Conservation (phyloP, 2,888 invertebrate species). For the Lepidochrysops patricia region DNA sequence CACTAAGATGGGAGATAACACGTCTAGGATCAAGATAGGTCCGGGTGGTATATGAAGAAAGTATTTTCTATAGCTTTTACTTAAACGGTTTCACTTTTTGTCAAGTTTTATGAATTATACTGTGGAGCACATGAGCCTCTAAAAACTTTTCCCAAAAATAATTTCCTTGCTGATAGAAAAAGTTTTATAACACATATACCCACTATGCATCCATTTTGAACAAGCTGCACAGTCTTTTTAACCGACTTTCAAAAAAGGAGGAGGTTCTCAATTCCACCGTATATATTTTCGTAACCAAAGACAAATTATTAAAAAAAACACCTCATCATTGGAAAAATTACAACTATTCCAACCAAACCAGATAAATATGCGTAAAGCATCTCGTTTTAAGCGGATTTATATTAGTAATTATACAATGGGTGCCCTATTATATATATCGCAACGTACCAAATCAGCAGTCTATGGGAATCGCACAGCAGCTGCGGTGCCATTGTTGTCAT, state of each 20-base stretch:
- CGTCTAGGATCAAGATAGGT: not conserved
- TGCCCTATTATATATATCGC: not conserved
- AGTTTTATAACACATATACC: too few species aligned
- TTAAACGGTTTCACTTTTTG: not conserved
- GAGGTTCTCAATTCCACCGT: too few species aligned
- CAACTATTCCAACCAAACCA: not conserved
- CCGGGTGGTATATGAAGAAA: not conserved
- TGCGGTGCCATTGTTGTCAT: not conserved
- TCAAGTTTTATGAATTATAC: too few species aligned
- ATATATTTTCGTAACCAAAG: too few species aligned
- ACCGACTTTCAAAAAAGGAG: too few species aligned
- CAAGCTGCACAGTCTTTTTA: too few species aligned
- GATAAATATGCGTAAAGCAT: not conserved
- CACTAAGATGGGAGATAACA: not conserved
- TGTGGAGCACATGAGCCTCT: too few species aligned
- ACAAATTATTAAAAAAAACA: too few species aligned
- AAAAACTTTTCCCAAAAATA: too few species aligned
- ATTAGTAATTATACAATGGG: not conserved
- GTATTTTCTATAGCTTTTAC: not conserved
- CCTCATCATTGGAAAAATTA: too few species aligned
- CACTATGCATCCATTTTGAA: too few species aligned
- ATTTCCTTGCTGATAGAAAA: too few species aligned
- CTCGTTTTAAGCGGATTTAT: not conserved
- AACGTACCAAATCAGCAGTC: not conserved
- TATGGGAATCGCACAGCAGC: slow-evolving; percentile 1